Evolutionary conservation across 1,140 invertebrate genomes (phyloP).

Genomic region (Lepidurus apus): DNA sequence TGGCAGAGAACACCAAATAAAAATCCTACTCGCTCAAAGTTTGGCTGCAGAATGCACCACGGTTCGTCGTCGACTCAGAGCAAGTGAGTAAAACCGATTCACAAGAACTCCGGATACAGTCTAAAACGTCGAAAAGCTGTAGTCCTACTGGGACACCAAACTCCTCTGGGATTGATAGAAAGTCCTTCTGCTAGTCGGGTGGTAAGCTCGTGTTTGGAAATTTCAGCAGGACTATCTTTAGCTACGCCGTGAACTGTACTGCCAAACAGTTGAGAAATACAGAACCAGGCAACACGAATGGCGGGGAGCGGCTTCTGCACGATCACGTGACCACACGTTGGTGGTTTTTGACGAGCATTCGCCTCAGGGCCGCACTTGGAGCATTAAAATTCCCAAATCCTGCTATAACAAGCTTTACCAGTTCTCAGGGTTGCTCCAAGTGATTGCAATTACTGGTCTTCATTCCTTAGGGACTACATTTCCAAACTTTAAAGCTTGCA

Average conservation of each 20-base stretch:
- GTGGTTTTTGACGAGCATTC: constrained; percentile 1
- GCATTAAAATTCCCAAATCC: not conserved
- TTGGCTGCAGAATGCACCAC: not conserved
- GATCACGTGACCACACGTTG: constrained; percentile 1
- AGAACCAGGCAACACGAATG: not conserved
- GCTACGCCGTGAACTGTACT: constrained; percentile 10
- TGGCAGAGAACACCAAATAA: not conserved
- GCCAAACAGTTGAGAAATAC: not conserved
- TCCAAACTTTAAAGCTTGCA: no score
- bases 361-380: not conserved
- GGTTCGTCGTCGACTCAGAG: not conserved
- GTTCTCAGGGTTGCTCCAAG: no score
- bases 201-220: not conserved
- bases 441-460: no score
- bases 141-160: not conserved
- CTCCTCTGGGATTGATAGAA: not conserved
- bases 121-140: not conserved
- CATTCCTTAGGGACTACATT: no score
- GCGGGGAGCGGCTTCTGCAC: not conserved
- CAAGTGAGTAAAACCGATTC: not conserved
- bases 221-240: not conserved
- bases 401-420: not conserved
- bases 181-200: not conserved
- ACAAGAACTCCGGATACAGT: not conserved
- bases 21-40: not conserved